These are phyloP conservation scores for Drosophila pseudotalamancana DNA, from an alignment of 2,888 invertebrate genomes.

Conservation along the genomic window DNA sequence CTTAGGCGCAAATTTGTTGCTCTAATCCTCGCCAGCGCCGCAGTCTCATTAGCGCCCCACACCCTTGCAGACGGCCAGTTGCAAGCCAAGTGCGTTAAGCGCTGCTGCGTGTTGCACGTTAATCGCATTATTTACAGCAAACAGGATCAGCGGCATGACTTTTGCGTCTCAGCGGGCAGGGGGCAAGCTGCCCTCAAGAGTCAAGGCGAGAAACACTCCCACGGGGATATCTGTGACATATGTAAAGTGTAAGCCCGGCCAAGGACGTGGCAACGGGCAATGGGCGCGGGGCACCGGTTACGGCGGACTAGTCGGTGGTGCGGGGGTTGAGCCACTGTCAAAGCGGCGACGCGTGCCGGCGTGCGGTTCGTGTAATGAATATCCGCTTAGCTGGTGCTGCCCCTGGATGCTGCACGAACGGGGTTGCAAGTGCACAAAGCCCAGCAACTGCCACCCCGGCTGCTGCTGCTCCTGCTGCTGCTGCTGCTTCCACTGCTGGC, in stretches of 20 bases:
- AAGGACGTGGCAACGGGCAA: slow-evolving; percentile 40
- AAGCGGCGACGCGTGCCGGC: slow-evolving; percentile 83
- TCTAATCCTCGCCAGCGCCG: slow-evolving; percentile 61
- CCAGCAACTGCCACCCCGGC: neutral
- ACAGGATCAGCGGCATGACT: slow-evolving; percentile 84
- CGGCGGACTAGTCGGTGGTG: too few species aligned
- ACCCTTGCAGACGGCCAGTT: neutral
- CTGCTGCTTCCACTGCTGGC: slow-evolving; percentile 24
- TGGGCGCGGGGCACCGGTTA: too few species aligned
- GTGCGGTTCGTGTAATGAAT: slow-evolving; percentile 83
- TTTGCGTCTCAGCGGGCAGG: slow-evolving; percentile 42
- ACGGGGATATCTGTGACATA: slow-evolving; percentile 85
- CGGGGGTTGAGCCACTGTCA: slow-evolving; percentile 71
- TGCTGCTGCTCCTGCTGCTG: neutral
- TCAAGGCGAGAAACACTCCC: slow-evolving; percentile 82
- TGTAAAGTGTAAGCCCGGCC: slow-evolving; percentile 83
- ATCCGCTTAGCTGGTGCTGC: slow-evolving; percentile 77
- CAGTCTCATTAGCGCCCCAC: slow-evolving; percentile 65
- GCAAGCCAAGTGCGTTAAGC: slow-evolving; percentile 13
- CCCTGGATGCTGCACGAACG: slow-evolving; percentile 59
- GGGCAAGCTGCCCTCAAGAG: slow-evolving; percentile 41
- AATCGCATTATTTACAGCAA: slow-evolving; percentile 85
- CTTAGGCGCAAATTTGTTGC: slow-evolving; percentile 73
- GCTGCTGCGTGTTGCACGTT: slow-evolving; percentile 80
- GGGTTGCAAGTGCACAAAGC: slow-evolving; percentile 51